Base-by-base conservation (phyloP, 2,888 invertebrate species). In the Conops quadrifasciatus region DNA sequence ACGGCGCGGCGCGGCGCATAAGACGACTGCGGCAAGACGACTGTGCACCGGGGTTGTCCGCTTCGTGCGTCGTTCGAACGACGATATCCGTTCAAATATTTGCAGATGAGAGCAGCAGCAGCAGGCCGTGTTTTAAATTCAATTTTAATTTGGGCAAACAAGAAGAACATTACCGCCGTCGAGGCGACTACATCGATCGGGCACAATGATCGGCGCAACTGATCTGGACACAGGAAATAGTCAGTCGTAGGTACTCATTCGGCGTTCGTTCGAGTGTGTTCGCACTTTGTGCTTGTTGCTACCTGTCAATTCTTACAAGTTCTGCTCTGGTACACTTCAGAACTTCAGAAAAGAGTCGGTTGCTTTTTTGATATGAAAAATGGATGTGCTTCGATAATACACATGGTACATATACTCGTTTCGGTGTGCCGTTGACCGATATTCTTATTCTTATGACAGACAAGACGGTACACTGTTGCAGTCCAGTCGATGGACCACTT, bases 71-170 rank as follows among this genome's bases (percentile, higher is more conserved):
- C 58, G 28, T 26, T 24, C 24, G 68, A 16, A 36, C 60, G 60
- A 36, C 60, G 60, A 51, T 60, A 62, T 60, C 62, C 68, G 68
- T 51, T 60, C 36, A 81, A 82, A 82, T 83, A 81, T 82, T 81
- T 82, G 77, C 77, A 60, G 77, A 78, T 53, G 79, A 60, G 65
- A 77, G 80, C 81, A 77, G 76, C 77, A 77, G 77, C 78, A 76
- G 74, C 81, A 77, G 78, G 77, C 76, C 78, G 76, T 81, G 81
- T 79, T 80, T 76, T 76, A 80, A 78, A 77, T 76, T 78, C 67
- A 70, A 72, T 68, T 68, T 64, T 58, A 45, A 59, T 51, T 62
- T 62, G 30, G 24, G 60, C 21, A 45, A 68, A 68, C 30, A 47
- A 26, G 60, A 28, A 24, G 60, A 56, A 7, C 13, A 36, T n/a